Percentiles rank a stretch among this genome's conserved stretches.
Evolutionary conservation across 2,113 vertebrate genomes (phyloP).

Genomic region (Falcunculus frontatus): DNA sequence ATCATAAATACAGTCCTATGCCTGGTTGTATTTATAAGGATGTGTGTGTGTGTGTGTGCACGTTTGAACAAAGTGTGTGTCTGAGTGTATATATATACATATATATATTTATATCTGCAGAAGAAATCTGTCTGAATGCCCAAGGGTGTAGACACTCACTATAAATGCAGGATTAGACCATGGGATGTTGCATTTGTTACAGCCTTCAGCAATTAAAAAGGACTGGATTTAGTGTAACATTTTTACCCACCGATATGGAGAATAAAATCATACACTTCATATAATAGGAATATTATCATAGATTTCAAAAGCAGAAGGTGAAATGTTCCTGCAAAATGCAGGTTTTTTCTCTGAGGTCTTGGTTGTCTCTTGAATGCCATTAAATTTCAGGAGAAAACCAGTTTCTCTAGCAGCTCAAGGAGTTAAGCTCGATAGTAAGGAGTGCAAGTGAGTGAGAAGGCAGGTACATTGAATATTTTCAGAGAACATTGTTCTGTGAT

Average conservation of each 20-base stretch:
- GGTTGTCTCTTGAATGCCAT: neutral
- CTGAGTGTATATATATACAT: neutral
- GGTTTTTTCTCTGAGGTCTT: neutral
- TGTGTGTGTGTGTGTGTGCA: neutral
- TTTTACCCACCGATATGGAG: neutral
- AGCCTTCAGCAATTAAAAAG: slow-evolving; percentile 1
- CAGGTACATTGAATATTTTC: neutral
- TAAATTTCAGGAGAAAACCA: neutral
- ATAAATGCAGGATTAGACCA: neutral
- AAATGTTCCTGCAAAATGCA: neutral
- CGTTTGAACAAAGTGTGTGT: neutral
- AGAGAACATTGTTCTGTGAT: neutral
- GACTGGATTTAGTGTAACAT: neutral
- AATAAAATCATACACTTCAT: neutral
- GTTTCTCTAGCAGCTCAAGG: neutral
- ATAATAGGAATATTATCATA: neutral
- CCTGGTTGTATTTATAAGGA: neutral
- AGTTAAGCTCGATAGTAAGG: neutral
- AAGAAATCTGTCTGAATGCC: neutral
- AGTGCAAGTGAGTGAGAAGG: neutral
- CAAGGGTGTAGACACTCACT: neutral
- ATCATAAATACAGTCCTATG: neutral
- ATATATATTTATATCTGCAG: neutral
- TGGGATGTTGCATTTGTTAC: neutral
- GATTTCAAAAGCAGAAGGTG: neutral